These are phyloP conservation scores for Cheilosia soror DNA, from an alignment of 2,888 invertebrate species.

Conservation along the genomic window DNA sequence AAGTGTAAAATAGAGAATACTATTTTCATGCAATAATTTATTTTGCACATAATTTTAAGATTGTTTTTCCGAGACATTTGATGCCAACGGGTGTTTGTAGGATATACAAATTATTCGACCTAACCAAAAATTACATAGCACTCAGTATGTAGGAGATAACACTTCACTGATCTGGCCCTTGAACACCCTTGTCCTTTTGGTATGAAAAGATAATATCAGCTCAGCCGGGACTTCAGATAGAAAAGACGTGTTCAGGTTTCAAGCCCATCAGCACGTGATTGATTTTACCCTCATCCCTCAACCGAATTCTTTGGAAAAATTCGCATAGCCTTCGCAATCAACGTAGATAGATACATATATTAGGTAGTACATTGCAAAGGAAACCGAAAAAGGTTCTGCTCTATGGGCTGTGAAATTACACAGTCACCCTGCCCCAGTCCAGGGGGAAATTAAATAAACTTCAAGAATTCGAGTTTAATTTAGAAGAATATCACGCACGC, in stretches of 20 bases:
- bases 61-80: too few species aligned
- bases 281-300: background rate
- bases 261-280: background rate
- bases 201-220: too few species aligned
- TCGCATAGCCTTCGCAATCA: background rate
- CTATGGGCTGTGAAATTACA: slow-evolving; percentile 63
- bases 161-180: too few species aligned
- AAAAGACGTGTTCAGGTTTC: background rate
- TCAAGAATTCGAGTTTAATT: slow-evolving; percentile 51
- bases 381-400: slow-evolving; percentile 32
- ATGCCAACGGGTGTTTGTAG: too few species aligned
- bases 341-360: background rate
- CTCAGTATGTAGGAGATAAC: too few species aligned
- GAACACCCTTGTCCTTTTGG: too few species aligned
- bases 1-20: too few species aligned
- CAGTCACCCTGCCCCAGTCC: slow-evolving; percentile 3
- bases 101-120: too few species aligned
- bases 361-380: background rate
- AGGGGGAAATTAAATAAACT: slow-evolving; percentile 41
- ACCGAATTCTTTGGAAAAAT: slow-evolving; percentile 16
- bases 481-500: slow-evolving; percentile 41
- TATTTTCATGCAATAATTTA: too few species aligned
- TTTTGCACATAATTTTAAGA: too few species aligned
- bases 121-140: too few species aligned
- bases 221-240: too few species aligned